Percentiles rank a stretch among this genome's conserved stretches.
Conservation (phyloP, 2,888 invertebrate genomes). For the Phoronis australis region DNA sequence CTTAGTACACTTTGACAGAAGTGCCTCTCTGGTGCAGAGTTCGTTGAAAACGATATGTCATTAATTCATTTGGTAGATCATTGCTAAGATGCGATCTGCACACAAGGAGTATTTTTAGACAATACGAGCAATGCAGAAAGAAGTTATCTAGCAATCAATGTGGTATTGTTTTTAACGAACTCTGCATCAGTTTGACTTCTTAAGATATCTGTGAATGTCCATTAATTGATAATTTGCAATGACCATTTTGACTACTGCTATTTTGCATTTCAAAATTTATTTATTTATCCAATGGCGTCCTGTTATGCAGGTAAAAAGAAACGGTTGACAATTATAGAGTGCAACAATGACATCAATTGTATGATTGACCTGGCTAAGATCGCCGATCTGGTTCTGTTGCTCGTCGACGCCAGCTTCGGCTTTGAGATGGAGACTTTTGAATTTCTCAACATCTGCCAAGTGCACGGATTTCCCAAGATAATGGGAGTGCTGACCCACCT, state of each 20-base stretch:
- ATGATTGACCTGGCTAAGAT: constrained; percentile 99
- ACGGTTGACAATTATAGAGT: constrained; percentile 93
- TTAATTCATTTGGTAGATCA: too few species aligned
- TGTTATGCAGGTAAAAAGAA: constrained; percentile 76
- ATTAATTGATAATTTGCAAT: too few species aligned
- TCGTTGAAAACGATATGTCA: too few species aligned
- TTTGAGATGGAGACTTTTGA: constrained; percentile 99
- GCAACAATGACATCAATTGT: constrained; percentile 94
- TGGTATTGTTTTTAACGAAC: background rate
- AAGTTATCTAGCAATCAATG: too few species aligned
- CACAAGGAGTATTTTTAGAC: too few species aligned
- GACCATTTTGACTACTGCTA: too few species aligned
- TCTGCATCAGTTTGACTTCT: background rate
- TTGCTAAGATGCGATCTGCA: too few species aligned
- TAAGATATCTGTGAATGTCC: background rate
- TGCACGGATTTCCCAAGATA: constrained; percentile 69
- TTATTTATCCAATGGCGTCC: too few species aligned
- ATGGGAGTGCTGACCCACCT: constrained; percentile 98
- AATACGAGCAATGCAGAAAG: too few species aligned
- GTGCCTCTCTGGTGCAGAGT: too few species aligned
- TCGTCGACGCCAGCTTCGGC: constrained; percentile 97
- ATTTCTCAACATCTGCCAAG: constrained; percentile 95
- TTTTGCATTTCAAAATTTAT: too few species aligned
- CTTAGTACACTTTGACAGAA: too few species aligned
- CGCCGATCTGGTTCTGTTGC: constrained; percentile 85